Evolutionary conservation across 2,888 invertebrate genomes (phyloP), one percentile per base, ranked within the genome.

Genomic region (Scaptomyza tumidula): DNA sequence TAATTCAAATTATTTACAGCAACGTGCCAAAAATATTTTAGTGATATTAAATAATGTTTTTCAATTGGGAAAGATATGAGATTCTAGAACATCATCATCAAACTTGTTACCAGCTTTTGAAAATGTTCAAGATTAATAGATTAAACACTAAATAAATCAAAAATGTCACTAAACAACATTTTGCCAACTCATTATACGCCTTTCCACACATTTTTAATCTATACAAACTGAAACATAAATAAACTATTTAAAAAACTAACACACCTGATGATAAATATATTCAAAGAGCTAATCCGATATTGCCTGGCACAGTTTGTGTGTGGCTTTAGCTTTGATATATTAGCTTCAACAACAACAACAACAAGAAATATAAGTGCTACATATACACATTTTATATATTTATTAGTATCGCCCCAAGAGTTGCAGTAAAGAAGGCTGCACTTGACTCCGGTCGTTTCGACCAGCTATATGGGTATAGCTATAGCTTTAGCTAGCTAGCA

Each of bases 321-420:
- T 77, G 75, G 63, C 43, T 67, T 55, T 53, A 64, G 57, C 41
- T 62, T 71, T 85, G 82, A 80, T 80, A 85, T 85, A 80, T 78
- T 65, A 55, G 78, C 78, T 59, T 56, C 69, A 67, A 31, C 58
- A 41, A 9, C 16, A 7, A 16, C 10, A 33, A 31, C 58, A 41
- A 9, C 16, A 7, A 27, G 5, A 39, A 7, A 49, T 43, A 19
- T 16, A 50, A 16, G 33, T 39, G 39, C 39, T 2, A 41, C 10
- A 41, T 41, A 41, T 41, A 41, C 16, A 16, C 16, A n/a, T 41
- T 13, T 50, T 35, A 55, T 62, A 49, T 64, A 72, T 84, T 73
- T 74, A 80, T 80, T 81, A 61, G 70, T 66, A 59, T 65, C 58
- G 44, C 39, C 33, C 58, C 44, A 58, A 57, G 58, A 48, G 84